A percentile compares a stretch with the other conserved stretches of the same genome.
These are phyloP conservation scores for Gymnosoma rotundatum DNA, from an alignment of 2,888 invertebrate species.

Conservation along the genomic window DNA sequence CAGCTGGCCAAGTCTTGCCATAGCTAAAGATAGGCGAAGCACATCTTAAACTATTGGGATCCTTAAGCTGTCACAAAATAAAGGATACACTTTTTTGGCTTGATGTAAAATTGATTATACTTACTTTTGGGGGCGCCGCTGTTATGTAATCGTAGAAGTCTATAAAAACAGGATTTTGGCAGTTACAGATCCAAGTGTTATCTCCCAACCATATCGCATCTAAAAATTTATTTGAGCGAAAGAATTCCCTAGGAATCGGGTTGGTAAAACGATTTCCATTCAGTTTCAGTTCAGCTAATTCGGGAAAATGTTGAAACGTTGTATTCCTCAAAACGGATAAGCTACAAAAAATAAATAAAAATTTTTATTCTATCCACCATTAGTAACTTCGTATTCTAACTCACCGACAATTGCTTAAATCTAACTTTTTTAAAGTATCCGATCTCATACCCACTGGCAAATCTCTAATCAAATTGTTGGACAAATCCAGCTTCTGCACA, in stretches of 20 bases:
- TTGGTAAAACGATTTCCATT: conserved; percentile 88
- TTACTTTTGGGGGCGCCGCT: conserved; percentile 83
- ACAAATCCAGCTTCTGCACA: conserved; percentile 85
- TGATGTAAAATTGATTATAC: not conserved
- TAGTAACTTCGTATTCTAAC: conserved; percentile 7
- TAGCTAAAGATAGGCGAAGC: conserved; percentile 85
- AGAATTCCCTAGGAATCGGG: conserved; percentile 84
- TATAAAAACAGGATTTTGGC: conserved; percentile 84
- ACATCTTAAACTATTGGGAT: conserved; percentile 84
- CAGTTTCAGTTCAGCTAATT: conserved; percentile 85
- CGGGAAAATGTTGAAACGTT: conserved; percentile 86
- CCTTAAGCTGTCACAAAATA: conserved; percentile 75
- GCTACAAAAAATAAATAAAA: conserved; percentile 76
- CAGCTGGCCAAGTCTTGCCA: conserved; percentile 87
- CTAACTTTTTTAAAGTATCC: conserved; percentile 84
- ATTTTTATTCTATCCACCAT: not conserved
- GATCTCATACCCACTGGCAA: conserved; percentile 86
- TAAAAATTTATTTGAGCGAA: conserved; percentile 85
- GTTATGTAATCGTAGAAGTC: conserved; percentile 86
- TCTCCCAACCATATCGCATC: conserved; percentile 86
- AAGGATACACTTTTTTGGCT: not conserved
- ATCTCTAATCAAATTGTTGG: conserved; percentile 86
- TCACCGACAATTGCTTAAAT: conserved; percentile 82
- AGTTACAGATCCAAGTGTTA: conserved; percentile 91
- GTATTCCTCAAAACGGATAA: conserved; percentile 85